Conservation (phyloP, 1,140 invertebrate genomes). For the Calephelis nemesis region DNA sequence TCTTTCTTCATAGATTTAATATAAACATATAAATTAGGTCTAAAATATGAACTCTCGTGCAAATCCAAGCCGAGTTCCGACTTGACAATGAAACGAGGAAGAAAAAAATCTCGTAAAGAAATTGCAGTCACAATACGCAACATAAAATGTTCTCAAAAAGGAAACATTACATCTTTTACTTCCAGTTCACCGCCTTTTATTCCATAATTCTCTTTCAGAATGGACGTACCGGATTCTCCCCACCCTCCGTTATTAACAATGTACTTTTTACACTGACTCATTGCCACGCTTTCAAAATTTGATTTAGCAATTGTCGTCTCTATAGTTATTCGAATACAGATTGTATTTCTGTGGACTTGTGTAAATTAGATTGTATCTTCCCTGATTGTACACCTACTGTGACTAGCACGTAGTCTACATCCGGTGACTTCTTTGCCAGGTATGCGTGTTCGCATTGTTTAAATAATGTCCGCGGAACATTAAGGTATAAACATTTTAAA, state of each 20-base stretch:
- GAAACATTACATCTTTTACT: constrained; percentile 41
- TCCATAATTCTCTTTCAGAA: constrained; percentile 44
- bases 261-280: constrained; percentile 34
- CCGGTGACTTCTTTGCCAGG: constrained; percentile 23
- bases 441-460: constrained; percentile 25
- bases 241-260: constrained; percentile 48
- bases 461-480: constrained; percentile 2
- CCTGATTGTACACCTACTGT: constrained; percentile 12
- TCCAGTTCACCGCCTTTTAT: constrained; percentile 39
- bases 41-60: too few relatives aligned
- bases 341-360: constrained; percentile 1
- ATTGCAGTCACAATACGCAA: constrained; percentile 16
- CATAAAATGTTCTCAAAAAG: constrained; percentile 21
- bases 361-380: constrained; percentile 14
- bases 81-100: neutral
- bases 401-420: constrained; percentile 18
- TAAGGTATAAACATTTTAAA: constrained; percentile 9
- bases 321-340: neutral
- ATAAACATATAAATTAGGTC: too few relatives aligned
- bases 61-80: too few relatives aligned
- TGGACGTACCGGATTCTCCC: constrained; percentile 30
- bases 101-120: constrained; percentile 9
- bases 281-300: constrained; percentile 13
- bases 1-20: too few relatives aligned
- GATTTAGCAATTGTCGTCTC: constrained; percentile 7